Conservation (phyloP, 2,113 vertebrate species). For the Globicephala melas region DNA sequence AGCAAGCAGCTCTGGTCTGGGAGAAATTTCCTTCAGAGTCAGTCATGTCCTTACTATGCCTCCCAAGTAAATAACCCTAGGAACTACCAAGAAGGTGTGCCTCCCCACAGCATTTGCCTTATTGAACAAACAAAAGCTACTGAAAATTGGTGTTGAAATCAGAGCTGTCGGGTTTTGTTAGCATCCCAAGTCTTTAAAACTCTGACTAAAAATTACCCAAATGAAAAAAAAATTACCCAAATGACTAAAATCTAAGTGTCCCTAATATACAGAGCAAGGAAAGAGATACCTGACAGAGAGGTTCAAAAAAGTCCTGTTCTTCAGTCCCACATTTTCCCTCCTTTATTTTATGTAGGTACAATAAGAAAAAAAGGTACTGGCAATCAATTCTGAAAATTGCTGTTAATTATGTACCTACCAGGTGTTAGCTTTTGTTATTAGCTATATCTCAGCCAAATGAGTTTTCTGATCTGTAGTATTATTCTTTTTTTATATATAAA, state of each 20-base stretch:
- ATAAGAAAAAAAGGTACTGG: neutral
- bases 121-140: neutral
- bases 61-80: neutral
- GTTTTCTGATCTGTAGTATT: neutral
- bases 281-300: neutral
- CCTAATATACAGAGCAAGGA: neutral
- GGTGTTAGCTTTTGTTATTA: conserved; percentile 11
- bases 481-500: neutral
- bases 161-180: neutral
- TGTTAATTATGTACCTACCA: neutral
- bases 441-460: neutral
- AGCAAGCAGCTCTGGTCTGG: neutral
- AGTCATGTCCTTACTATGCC: neutral
- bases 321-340: neutral
- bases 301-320: neutral
- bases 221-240: neutral
- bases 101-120: neutral
- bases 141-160: neutral
- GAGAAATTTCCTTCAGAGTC: neutral
- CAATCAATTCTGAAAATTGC: neutral
- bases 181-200: neutral
- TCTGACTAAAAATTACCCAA: neutral
- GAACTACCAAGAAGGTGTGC: neutral
- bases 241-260: neutral
- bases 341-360: neutral